Base-by-base conservation (phyloP, 2,888 invertebrate genomes). In the Coleophora deauratella region DNA sequence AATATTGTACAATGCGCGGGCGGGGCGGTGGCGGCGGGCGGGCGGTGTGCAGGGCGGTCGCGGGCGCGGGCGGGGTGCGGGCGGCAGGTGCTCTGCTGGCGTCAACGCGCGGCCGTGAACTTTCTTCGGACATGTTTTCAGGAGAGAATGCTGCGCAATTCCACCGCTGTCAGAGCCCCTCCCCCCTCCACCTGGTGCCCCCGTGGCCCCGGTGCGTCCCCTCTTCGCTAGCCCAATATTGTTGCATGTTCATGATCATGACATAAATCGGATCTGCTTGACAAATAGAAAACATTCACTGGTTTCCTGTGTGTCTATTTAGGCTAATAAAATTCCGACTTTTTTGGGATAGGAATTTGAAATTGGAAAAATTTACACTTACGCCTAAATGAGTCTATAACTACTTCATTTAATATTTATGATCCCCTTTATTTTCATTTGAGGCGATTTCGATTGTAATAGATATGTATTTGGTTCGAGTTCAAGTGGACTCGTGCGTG, bases 71-170 rank as follows among this genome's bases (percentile, higher is more conserved):
- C 35, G 49, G 43, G 41, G 49, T 28, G 54, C 32, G 54, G 38
- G 36, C 48, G 61, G 51, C 68, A 58, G 65, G 62, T 66, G 64
- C 62, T 64, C 59, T 71, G 70, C 67, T 65, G 73, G 72, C 82
- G 86, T 86, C 86, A 85, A 86, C 75, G 86, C 70, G 85, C 86
- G 86, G 72, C 86, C 86, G 72, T 86, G 86, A 86, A 86, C 86
- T 85, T 86, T 84, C 85, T 82, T 81, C 73, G 80, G 78, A 73
- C 84, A 82, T 80, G 81, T 82, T 84, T 82, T 84, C 82, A 85
- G 84, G 78, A 81, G 67, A 72, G 65, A 75, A 63, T 76, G 67
- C 81, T 80, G 81, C 82, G 82, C 80, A 84, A 73, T 66, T 70
- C 73, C 68, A 73, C 72, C 69, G 66, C 67, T 65, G 21, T 61